Conservation (phyloP, 2,888 invertebrate species). For the Dicroscelio sp. region DNA sequence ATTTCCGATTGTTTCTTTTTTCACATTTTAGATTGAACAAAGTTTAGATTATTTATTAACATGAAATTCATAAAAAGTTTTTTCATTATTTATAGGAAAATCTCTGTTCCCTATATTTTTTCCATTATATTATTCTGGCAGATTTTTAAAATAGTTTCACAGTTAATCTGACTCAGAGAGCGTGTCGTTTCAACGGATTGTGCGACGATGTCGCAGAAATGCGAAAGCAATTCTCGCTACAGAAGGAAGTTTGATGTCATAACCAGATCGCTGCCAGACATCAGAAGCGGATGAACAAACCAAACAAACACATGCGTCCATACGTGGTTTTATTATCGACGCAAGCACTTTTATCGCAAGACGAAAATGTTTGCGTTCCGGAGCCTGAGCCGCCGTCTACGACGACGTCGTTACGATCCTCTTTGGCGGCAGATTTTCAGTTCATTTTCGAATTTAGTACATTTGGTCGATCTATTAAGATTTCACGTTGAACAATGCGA, state of each 20-base stretch:
- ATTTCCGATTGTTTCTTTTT: no score
- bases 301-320: constrained; percentile 82
- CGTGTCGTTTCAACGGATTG: constrained; percentile 57
- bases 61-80: no score
- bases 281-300: constrained; percentile 82
- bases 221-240: constrained; percentile 77
- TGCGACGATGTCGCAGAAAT: constrained; percentile 89
- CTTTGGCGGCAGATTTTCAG: constrained; percentile 65
- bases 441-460: constrained; percentile 2
- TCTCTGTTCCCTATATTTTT: no score
- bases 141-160: constrained; percentile 19
- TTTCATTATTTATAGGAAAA: no score
- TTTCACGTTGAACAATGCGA: no score
- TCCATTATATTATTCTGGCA: no score
- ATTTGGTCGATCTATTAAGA: background rate
- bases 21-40: no score
- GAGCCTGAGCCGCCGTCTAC: constrained; percentile 64
- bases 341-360: constrained; percentile 82
- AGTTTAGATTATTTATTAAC: no score
- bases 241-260: constrained; percentile 76
- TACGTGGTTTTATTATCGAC: constrained; percentile 83
- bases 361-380: constrained; percentile 74
- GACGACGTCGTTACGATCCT: constrained; percentile 65
- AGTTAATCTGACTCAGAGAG: constrained; percentile 10
- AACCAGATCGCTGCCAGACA: constrained; percentile 79